Evolutionary conservation across 2,888 invertebrate species (phyloP), one percentile per base, ranked within the genome.

Genomic region (Gymnosoma rotundatum): DNA sequence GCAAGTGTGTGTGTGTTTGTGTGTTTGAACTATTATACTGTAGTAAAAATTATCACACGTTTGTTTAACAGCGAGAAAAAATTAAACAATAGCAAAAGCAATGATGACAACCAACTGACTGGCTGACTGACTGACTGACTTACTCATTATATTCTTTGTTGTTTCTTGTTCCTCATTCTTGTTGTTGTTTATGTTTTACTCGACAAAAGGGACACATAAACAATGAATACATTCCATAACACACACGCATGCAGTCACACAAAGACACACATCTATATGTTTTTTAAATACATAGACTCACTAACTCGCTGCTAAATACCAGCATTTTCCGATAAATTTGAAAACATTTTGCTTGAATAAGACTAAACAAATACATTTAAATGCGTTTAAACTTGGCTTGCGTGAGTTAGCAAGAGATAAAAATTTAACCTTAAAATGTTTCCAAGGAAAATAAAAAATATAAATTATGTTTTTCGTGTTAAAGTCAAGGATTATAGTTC

Each of bases 381-480:
- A n/a, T 3, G 4, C 38, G 12, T 10, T 20, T 0, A 38, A 45
- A 45, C 45, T 32, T 50, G 20, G 60, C 18, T 50, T 32, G 36
- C 67, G 50, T 54, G 54, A 54, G 18, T 48, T 32, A 36, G 56
- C 10, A 18, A 12, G 14, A 60, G 20, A 63, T 67, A 58, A 45
- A 81, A 81, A 56, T 61, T 84, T 84, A 84, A 84, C 84, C 81
- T 81, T 84, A 84, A 78, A 84, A 73, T 69, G 76, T 76, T 72
- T 78, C 50, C 79, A 70, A 61, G 67, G 79, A 73, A 84, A 81
- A 69, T 74, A 73, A 81, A 69, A 81, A 81, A 64, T 80, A 84
- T 84, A 84, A 84, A 84, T 84, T 84, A 84, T 84, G 76, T 81
- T 84, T 81, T 83, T 83, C n/a, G 82, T 83, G 74, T 79, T 80